phyloP scores from a whole-genome alignment of 2,797 vertebrate species.

The Acipenser ruthenus region DNA sequence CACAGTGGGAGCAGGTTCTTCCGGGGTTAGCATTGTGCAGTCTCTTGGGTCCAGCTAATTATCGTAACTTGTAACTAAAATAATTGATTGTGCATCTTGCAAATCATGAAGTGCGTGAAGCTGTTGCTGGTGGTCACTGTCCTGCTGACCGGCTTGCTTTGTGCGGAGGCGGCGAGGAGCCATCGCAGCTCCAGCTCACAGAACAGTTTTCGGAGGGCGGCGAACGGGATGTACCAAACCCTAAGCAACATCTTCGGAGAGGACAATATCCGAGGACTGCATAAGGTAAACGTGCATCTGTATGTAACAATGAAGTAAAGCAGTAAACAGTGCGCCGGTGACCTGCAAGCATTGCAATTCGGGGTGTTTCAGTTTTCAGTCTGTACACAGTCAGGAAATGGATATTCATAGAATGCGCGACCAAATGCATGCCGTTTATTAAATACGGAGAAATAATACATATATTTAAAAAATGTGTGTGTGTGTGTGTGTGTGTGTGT shows the following conservation, averaged over 20 bases:
- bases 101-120: slow-evolving; percentile 44
- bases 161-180: slow-evolving; percentile 62
- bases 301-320: background rate
- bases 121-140: slow-evolving; percentile 37
- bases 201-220: slow-evolving; percentile 77
- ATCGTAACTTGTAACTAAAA: too few relatives aligned
- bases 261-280: slow-evolving; percentile 79
- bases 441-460: too few relatives aligned
- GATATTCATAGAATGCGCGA: too few relatives aligned
- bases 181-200: slow-evolving; percentile 63
- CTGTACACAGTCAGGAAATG: too few relatives aligned
- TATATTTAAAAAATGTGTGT: too few relatives aligned
- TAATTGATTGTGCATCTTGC: background rate
- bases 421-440: too few relatives aligned
- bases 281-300: slow-evolving; percentile 62
- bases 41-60: too few relatives aligned
- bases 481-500: too few relatives aligned
- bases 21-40: too few relatives aligned
- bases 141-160: slow-evolving; percentile 46
- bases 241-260: slow-evolving; percentile 81
- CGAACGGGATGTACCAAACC: slow-evolving; percentile 75
- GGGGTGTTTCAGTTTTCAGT: too few relatives aligned
- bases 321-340: background rate
- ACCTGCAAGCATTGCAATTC: too few relatives aligned
- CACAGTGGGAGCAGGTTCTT: too few relatives aligned